Conservation (phyloP, 2,888 invertebrate genomes). For the Aphidius colemani region DNA sequence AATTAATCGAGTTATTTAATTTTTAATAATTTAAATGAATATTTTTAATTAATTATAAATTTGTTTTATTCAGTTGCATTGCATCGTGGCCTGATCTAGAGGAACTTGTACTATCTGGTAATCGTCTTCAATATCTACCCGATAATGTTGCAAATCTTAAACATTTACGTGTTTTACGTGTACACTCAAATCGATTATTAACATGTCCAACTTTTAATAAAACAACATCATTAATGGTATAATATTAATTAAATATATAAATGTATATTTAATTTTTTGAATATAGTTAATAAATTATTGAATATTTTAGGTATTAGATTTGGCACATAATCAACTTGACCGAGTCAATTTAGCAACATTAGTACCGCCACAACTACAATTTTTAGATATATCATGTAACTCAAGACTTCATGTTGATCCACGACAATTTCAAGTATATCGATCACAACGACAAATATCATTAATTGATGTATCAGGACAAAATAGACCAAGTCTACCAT, state of each 20-base stretch:
- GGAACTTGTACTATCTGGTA: slow-evolving; percentile 82
- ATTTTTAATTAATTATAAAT: neutral
- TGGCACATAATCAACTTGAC: slow-evolving; percentile 85
- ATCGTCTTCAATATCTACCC: slow-evolving; percentile 76
- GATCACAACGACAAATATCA: slow-evolving; percentile 80
- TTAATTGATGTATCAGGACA: slow-evolving; percentile 84
- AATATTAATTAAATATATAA: slow-evolving; percentile 9
- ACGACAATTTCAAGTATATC: slow-evolving; percentile 78
- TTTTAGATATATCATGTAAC: slow-evolving; percentile 84
- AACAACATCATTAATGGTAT: slow-evolving; percentile 71
- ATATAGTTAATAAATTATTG: neutral
- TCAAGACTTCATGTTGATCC: slow-evolving; percentile 81
- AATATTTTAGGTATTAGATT: slow-evolving; percentile 67
- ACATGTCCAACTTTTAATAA: slow-evolving; percentile 78
- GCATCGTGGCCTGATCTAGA: slow-evolving; percentile 79
- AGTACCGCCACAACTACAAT: slow-evolving; percentile 82
- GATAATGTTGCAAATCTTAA: slow-evolving; percentile 74
- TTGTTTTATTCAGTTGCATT: slow-evolving; percentile 64
- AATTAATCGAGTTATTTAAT: neutral
- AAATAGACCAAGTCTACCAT: slow-evolving; percentile 72
- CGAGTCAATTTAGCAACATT: slow-evolving; percentile 76
- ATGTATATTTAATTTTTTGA: too few relatives aligned
- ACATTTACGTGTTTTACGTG: slow-evolving; percentile 75
- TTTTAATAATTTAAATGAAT: neutral
- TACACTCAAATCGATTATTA: slow-evolving; percentile 81